Conservation (phyloP, 2,797 vertebrate genomes). For the Rhabdomys pumilio region DNA sequence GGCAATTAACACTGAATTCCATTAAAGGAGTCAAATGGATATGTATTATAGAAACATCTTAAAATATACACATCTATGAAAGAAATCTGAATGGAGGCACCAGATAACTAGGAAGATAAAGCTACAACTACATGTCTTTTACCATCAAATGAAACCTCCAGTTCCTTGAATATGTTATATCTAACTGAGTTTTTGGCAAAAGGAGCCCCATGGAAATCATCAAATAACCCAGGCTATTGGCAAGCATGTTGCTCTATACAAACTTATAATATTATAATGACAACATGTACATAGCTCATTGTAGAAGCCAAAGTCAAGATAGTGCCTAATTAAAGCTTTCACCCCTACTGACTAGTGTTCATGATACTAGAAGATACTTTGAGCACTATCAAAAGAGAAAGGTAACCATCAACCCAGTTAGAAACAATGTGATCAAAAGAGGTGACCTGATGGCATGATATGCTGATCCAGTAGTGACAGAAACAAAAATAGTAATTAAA, state of each 20-base stretch:
- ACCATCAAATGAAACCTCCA: neutral
- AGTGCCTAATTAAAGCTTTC: neutral
- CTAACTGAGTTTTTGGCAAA: neutral
- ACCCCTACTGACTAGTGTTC: neutral
- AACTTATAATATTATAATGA: neutral
- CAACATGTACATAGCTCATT: neutral
- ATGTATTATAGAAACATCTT: neutral
- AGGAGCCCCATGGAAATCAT: neutral
- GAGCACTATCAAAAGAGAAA: neutral
- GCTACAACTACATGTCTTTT: neutral
- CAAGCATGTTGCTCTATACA: neutral
- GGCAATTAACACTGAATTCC: neutral
- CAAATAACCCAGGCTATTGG: neutral
- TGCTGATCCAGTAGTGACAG: neutral
- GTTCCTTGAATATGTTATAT: neutral
- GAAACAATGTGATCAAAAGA: neutral
- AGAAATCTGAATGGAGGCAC: neutral
- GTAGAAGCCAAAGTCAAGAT: neutral
- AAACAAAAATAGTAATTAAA: neutral
- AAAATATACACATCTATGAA: neutral
- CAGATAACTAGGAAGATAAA: neutral
- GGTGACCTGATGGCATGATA: neutral
- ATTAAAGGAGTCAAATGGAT: neutral
- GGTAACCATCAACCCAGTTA: neutral
- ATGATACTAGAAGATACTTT: neutral